Conservation (phyloP, 2,888 invertebrate species). For the Hymenopus coronatus region DNA sequence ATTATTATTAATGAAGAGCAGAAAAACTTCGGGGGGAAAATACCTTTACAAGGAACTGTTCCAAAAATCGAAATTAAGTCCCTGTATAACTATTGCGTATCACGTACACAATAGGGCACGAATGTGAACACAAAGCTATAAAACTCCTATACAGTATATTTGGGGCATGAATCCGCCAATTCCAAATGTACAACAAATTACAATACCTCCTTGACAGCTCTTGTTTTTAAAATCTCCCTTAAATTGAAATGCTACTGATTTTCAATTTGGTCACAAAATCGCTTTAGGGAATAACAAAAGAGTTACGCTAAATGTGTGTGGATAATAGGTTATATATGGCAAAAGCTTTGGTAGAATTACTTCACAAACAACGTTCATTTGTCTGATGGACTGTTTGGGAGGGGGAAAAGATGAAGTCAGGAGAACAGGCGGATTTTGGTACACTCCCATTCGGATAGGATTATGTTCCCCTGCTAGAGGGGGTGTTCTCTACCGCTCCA, state of each 20-base stretch:
- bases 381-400: not conserved
- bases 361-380: not conserved
- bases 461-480: not conserved
- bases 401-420: not conserved
- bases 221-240: not conserved
- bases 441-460: not conserved
- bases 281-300: not conserved
- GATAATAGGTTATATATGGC: not conserved
- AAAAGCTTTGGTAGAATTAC: not conserved
- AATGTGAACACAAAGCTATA: too few species aligned
- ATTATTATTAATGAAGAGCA: too few species aligned
- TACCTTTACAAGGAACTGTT: too few species aligned
- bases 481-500: not conserved
- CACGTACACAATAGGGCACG: too few species aligned
- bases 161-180: too few species aligned
- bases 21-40: too few species aligned
- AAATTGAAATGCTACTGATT: not conserved
- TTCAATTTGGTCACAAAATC: not conserved
- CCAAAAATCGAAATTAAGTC: too few species aligned
- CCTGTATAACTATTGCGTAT: too few species aligned
- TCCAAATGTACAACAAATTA: too few species aligned
- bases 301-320: not conserved
- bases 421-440: not conserved
- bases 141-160: too few species aligned
- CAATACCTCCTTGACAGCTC: not conserved